Evolutionary conservation across 2,797 vertebrate genomes (phyloP), one percentile per base, ranked within the genome.

Genomic region (Enoplosus armatus): DNA sequence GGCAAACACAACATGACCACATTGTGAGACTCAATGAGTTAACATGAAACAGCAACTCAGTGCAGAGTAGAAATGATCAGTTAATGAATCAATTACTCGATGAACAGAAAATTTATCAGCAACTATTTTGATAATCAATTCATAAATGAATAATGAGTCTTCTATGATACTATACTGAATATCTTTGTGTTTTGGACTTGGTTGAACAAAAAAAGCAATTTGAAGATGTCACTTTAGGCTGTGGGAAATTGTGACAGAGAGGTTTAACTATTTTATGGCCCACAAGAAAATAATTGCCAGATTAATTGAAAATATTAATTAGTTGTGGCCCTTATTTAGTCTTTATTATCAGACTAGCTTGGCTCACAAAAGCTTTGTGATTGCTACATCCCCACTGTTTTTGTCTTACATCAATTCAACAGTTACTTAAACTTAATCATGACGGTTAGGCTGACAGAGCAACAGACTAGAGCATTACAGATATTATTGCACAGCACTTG

Each of bases 361-460:
- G 48, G 22, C 5, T 61, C 9, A 29, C 18, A 53, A 31, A 56
- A 33, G 20, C 16, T 53, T 7, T 27, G 20, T 29, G 24, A 39
- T 24, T 18, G 14, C 47, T 37, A 22, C 9, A n/a, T 66, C 12
- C 27, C 2, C 10, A 18, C 47, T 8, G 3, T 64, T 54, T 27
- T 5, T 43, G 33, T 53, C 12, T 62, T 41, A 43, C 20, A 45
- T n/a, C n/a, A n/a, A n/a, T n/a, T 47, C 1, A 8, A 47, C 20
- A 66, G 43, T 41, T 41, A n/a, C 33, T 63, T 58, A 43, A 68
- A 63, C 12, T 4, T 50, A 35, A 69, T 58, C 41, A 63, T 22
- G 27, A 63, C 43, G 18, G 22, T 9, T 20, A 24, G 56, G 27
- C 29, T 27, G 29, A 51, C 16, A 31, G 20, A 26, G 43, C 37